phyloP scores from a whole-genome alignment of 1,140 invertebrate species.

The Parapsyche elsis region DNA sequence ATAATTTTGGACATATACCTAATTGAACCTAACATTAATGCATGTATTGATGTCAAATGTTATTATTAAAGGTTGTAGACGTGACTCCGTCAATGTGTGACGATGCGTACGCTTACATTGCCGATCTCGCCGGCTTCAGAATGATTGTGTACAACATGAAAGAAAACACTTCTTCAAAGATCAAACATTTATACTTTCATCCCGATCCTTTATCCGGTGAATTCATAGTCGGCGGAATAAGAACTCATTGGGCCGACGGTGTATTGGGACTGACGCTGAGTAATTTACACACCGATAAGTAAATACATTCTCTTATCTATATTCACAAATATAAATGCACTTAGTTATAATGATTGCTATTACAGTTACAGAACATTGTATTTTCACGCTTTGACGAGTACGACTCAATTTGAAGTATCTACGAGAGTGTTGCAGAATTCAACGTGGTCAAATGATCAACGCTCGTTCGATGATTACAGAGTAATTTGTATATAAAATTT shows the following conservation, averaged over 20 bases:
- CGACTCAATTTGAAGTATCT: conserved; percentile 79
- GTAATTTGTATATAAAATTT: conserved; percentile 54
- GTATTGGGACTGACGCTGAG: conserved; percentile 72
- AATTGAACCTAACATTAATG: too few relatives aligned
- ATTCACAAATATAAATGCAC: background rate
- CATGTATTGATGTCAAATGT: too few relatives aligned
- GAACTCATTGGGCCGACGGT: conserved; percentile 77
- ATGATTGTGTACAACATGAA: conserved; percentile 74
- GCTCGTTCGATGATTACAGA: conserved; percentile 76
- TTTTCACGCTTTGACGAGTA: conserved; percentile 80
- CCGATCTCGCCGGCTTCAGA: conserved; percentile 73
- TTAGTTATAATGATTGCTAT: conserved; percentile 45
- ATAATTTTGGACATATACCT: background rate
- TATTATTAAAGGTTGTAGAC: conserved; percentile 69
- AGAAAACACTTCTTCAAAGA: conserved; percentile 73
- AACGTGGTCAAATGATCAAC: conserved; percentile 67
- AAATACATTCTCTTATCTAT: conserved; percentile 4
- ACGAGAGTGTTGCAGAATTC: conserved; percentile 77
- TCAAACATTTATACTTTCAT: conserved; percentile 77
- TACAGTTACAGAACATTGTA: conserved; percentile 73
- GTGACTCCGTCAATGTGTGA: conserved; percentile 70
- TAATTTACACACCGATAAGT: conserved; percentile 60
- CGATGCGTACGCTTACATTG: conserved; percentile 74
- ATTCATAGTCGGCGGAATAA: conserved; percentile 71
- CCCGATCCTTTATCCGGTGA: conserved; percentile 75